Evolutionary conservation across 1,140 invertebrate genomes (phyloP), one percentile per base, ranked within the genome.

Genomic region (Chironomus striatipennis): DNA sequence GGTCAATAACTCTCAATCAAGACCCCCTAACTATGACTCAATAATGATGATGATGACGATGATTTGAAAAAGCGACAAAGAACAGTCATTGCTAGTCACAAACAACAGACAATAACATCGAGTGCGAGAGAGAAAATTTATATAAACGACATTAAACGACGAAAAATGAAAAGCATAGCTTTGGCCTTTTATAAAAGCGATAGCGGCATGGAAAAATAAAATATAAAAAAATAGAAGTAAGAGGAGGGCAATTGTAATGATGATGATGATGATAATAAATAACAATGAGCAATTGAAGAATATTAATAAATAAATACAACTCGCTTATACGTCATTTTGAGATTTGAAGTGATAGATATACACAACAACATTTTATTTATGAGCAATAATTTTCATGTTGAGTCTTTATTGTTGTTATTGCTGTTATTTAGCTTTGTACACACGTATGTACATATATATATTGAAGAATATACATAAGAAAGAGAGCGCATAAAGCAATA

Each of bases 231-330:
- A 70, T 15, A 20, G 17, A 70, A 18, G n/a, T 7, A 15, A 67
- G 18, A 17, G n/a, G 20, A 70, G 17, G 65, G 8, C 65, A 70
- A 70, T 70, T 70, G 65, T 10, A 10, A 57, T 70, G n/a, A 70
- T 70, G 65, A 70, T 20, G 65, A 70, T 70, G 65, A 70, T 20
- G 65, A 70, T 70, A 70, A 70, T 70, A 70, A 70, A 70, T 70
- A 70, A 70, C 65, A 70, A 70, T 70, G 20, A 70, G 65, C 65
- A 70, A 70, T 70, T 70, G 65, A 70, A 70, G 20, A 70, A 70
- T 70, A 70, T 70, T 70, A 70, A 70, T 70, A 70, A 70, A 70
- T 70, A 70, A 70, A 57, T 57, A 57, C 47, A 57, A 57, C 47
- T 57, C 12, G n/a, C 47, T 57, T n/a, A n/a, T 5, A 12, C 47